Conservation (phyloP, 2,113 vertebrate species). For the Oncorhynchus mykiss region DNA sequence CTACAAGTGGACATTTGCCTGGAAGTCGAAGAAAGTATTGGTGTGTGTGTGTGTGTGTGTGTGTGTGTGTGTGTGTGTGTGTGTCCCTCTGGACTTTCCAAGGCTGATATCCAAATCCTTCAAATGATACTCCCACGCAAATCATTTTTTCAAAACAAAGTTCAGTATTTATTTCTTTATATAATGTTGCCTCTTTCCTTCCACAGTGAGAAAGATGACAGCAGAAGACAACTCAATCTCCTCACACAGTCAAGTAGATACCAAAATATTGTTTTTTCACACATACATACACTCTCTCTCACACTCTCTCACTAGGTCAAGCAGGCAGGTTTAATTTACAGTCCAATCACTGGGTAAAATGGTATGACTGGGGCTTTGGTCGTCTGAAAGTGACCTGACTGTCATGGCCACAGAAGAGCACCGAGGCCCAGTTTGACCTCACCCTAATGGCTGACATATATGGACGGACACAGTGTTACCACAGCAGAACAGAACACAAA, state of each 20-base stretch:
- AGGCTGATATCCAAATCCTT: slow-evolving; percentile 38
- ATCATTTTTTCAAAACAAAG: slow-evolving; percentile 56
- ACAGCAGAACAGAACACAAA: slow-evolving; percentile 8
- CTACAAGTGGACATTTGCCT: slow-evolving; percentile 44
- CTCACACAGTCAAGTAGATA: background rate
- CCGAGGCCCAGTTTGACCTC: slow-evolving; percentile 67
- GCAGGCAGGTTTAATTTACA: background rate
- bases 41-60: slow-evolving; percentile 16
- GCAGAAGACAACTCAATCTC: slow-evolving; percentile 15
- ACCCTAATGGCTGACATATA: slow-evolving; percentile 33
- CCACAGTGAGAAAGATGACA: slow-evolving; percentile 40
- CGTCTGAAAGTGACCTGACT: slow-evolving; percentile 57
- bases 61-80: slow-evolving; percentile 9
- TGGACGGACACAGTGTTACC: slow-evolving; percentile 2
- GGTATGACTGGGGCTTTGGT: slow-evolving; percentile 71
- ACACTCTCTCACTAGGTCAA: slow-evolving; percentile 21
- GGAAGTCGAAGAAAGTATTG: slow-evolving; percentile 4
- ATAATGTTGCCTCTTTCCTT: slow-evolving; percentile 28
- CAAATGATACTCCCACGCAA: slow-evolving; percentile 56
- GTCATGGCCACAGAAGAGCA: slow-evolving; percentile 64
- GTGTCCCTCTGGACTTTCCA: background rate
- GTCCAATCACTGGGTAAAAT: slow-evolving; percentile 34
- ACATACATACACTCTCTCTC: slow-evolving; percentile 39
- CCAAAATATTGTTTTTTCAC: slow-evolving; percentile 20
- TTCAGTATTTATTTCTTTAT: slow-evolving; percentile 70